Percentiles rank a stretch among this genome's conserved stretches.
These are phyloP conservation scores for Fregetta grallaria DNA, from an alignment of 2,113 vertebrate genomes.

Conservation along the genomic window DNA sequence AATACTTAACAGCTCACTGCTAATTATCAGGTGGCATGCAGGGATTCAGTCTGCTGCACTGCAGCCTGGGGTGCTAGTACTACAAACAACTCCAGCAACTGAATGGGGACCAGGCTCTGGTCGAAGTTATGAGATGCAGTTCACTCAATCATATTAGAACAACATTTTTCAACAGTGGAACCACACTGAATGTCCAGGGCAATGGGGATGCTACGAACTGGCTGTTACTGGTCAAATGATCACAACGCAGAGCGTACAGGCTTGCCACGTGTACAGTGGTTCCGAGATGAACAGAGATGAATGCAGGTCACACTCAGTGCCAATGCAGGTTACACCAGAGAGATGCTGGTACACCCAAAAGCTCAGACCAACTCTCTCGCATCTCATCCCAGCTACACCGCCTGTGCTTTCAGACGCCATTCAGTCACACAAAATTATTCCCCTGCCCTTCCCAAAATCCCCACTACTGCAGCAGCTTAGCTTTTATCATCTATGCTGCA, in stretches of 20 bases:
- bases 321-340: background rate
- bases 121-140: background rate
- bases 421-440: background rate
- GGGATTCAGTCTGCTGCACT: background rate
- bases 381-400: background rate
- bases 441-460: background rate
- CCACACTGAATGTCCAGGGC: background rate
- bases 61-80: background rate
- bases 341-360: background rate
- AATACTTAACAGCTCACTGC: background rate
- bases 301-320: background rate
- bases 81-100: background rate
- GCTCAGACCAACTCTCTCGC: background rate
- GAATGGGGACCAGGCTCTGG: background rate
- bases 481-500: background rate
- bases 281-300: background rate
- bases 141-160: background rate
- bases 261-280: background rate
- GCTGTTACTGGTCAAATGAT: background rate
- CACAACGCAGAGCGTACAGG: background rate
- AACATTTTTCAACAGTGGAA: background rate
- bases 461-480: background rate
- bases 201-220: background rate
- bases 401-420: background rate
- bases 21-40: fast-evolving